Evolutionary conservation across 1,140 invertebrate genomes (phyloP).

Genomic region (Pogonognathellus flavescens): DNA sequence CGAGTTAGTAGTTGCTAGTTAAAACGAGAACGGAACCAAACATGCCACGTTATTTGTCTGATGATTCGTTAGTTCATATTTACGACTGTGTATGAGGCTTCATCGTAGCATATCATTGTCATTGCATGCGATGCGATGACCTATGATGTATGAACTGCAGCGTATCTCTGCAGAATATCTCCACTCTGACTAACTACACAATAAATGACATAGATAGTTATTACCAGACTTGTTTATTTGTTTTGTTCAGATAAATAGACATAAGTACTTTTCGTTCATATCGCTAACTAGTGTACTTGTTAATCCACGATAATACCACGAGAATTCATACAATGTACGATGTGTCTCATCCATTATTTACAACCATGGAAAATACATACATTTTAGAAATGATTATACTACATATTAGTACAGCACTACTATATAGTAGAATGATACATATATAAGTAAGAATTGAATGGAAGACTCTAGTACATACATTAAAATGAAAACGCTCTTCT

Average conservation of each 20-base stretch:
- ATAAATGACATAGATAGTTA: slow-evolving; percentile 35
- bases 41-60: slow-evolving; percentile 29
- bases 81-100: background rate
- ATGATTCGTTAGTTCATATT: slow-evolving; percentile 39
- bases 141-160: background rate
- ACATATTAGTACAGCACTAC: background rate
- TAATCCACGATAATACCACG: background rate
- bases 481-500: slow-evolving; percentile 10
- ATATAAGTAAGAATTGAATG: slow-evolving; percentile 27
- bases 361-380: background rate
- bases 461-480: slow-evolving; percentile 22
- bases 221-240: slow-evolving; percentile 20
- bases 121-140: slow-evolving; percentile 40
- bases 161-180: background rate
- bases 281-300: no score
- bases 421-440: background rate
- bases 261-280: background rate
- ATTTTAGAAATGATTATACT: background rate
- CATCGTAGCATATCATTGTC: slow-evolving; percentile 39
- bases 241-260: slow-evolving; percentile 19
- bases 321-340: background rate
- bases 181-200: slow-evolving; percentile 10
- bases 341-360: background rate
- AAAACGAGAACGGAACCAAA: slow-evolving; percentile 7
- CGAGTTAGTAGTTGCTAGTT: background rate